Evolutionary conservation across 2,797 vertebrate species (phyloP).

Genomic region (Rachycentron canadum): DNA sequence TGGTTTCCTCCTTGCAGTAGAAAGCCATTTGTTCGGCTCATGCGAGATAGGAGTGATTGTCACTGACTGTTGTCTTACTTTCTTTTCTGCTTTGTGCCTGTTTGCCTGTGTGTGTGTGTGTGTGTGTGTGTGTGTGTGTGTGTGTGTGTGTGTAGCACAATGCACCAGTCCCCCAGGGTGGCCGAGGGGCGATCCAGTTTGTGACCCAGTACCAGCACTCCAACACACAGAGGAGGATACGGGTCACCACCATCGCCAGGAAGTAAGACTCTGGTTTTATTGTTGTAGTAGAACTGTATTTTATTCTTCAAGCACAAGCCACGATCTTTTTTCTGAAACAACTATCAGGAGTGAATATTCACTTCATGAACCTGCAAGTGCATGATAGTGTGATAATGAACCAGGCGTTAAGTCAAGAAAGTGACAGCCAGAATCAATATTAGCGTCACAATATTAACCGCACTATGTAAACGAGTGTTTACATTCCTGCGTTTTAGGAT

Average conservation of each 20-base stretch:
- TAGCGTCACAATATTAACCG: too few species aligned
- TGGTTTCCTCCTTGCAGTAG: background rate
- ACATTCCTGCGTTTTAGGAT: constrained; percentile 25
- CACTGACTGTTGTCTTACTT: constrained; percentile 12
- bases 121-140: too few species aligned
- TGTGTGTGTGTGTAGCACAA: constrained; percentile 88
- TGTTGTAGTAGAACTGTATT: background rate
- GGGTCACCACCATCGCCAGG: constrained; percentile 95
- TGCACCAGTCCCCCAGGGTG: constrained; percentile 93
- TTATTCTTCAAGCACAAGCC: background rate
- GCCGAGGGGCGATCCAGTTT: constrained; percentile 95
- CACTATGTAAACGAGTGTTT: constrained; percentile 49
- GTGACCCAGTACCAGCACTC: constrained; percentile 98
- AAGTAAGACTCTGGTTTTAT: constrained; percentile 87
- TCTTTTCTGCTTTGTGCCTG: constrained; percentile 31
- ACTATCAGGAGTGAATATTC: background rate
- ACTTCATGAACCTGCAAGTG: background rate
- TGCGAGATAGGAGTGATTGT: constrained; percentile 25
- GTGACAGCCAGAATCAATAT: constrained; percentile 30
- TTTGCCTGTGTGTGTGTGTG: background rate
- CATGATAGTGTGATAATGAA: background rate
- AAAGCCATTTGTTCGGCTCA: constrained; percentile 17
- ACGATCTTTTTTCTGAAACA: background rate
- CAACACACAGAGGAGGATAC: constrained; percentile 92
- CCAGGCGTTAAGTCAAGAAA: background rate